Conservation (phyloP, 1,140 invertebrate species). For the Drosophila burlai region DNA sequence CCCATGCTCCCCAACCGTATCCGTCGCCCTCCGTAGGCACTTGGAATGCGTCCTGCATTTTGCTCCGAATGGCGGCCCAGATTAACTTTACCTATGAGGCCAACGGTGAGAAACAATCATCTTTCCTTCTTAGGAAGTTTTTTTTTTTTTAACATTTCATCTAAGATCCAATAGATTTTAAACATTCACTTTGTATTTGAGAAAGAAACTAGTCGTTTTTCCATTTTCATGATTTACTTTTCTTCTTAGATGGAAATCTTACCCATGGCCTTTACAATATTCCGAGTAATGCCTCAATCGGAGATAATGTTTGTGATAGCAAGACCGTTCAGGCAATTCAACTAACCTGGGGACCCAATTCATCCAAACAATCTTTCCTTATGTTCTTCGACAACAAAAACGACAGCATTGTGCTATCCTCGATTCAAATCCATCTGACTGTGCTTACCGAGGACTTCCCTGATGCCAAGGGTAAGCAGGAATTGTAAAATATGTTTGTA, state of each 20-base stretch:
- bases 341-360: constrained; percentile 66
- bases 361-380: constrained; percentile 50
- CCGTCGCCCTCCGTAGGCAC: constrained; percentile 86
- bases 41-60: constrained; percentile 88
- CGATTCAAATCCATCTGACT: constrained; percentile 51
- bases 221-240: background rate
- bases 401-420: constrained; percentile 44
- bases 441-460: constrained; percentile 61
- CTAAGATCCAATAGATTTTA: background rate
- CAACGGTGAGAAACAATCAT: constrained; percentile 62
- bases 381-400: constrained; percentile 68
- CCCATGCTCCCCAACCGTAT: constrained; percentile 77
- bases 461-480: constrained; percentile 68
- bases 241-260: constrained; percentile 59
- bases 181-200: background rate
- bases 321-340: constrained; percentile 60
- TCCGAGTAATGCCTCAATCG: constrained; percentile 59
- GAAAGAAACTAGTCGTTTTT: background rate
- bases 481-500: background rate
- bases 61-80: constrained; percentile 88
- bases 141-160: background rate
- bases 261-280: constrained; percentile 66
- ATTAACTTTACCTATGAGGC: constrained; percentile 87
- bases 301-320: constrained; percentile 56
- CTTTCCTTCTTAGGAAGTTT: background rate